Base-by-base conservation (phyloP, 2,113 vertebrate genomes). In the Callocephalon fimbriatum region DNA sequence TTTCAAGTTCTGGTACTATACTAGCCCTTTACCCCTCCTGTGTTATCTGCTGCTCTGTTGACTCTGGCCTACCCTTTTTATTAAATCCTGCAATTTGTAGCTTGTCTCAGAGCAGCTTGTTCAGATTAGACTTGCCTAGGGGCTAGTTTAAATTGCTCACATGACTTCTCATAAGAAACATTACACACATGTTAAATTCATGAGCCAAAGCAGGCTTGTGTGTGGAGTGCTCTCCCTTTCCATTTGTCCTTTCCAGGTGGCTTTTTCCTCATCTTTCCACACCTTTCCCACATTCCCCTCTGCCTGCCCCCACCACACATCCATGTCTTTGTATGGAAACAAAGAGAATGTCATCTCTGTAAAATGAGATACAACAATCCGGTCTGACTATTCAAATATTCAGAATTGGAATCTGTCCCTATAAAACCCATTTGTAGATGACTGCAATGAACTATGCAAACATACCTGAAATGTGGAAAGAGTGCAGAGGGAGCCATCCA, bases 91-190 rank as follows among this genome's bases (percentile, higher is more conserved):
- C 86, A 78, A 97, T 96, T 96, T 97, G 91, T 96, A 96, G 65
- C 65, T 95, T 94, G 94, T 93, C 88, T 94, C 73, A 44, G 68
- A 96, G 83, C 94, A 97, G 91, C 95, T 96, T 96, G 91, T 95
- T 97, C 76, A 47, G 79, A 96, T 97, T 96, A 96, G 83, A 42
- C 72, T 84, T 95, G 86, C 94, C 93, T 84, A 93, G 89, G 83
- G 93, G 95, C 93, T 84, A 86, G 91, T 96, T 97, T 93, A 96
- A 96, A 97, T 96, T 96, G 86, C 86, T 97, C 96, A 95, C 83
- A 50, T 96, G 94, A 88, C 83, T 96, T 94, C 86, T 96, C 1
- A 13, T 89, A 92, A 93, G 95, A 94, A 96, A 91, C 35, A 84
- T 89, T 93, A 81, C 86, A 91, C 95, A 93, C 65, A 94, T 88